Conservation (phyloP, 2,888 invertebrate genomes). For the Volucella inanis region DNA sequence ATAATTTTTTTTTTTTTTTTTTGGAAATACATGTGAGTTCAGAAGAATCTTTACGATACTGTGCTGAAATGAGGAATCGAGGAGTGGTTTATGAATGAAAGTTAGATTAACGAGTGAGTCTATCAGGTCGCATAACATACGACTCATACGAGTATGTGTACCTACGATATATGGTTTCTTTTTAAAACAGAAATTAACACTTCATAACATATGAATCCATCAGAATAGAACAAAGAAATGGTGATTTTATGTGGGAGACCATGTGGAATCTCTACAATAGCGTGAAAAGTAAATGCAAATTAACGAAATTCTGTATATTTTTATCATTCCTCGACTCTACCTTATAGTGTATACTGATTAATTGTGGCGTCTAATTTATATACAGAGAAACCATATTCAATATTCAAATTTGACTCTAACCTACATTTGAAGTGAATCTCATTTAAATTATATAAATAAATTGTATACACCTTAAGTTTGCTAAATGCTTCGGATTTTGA, state of each 20-base stretch:
- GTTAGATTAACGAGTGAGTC: slow-evolving; percentile 7
- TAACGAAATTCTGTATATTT: slow-evolving; percentile 5
- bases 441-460: too few relatives aligned
- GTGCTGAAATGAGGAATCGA: slow-evolving; percentile 43
- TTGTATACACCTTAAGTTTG: too few relatives aligned
- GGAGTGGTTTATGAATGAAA: slow-evolving; percentile 6
- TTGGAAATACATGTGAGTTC: too few relatives aligned
- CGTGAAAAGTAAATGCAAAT: slow-evolving; percentile 55
- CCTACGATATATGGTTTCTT: slow-evolving; percentile 1
- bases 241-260: slow-evolving; percentile 32
- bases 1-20: slow-evolving; percentile 3
- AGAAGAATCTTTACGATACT: background rate
- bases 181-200: slow-evolving; percentile 23
- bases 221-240: slow-evolving; percentile 42
- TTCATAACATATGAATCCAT: slow-evolving; percentile 22
- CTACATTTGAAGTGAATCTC: too few relatives aligned
- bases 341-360: too few relatives aligned
- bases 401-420: too few relatives aligned
- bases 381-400: too few relatives aligned
- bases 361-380: too few relatives aligned
- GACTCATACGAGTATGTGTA: background rate
- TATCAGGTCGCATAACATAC: slow-evolving; percentile 34
- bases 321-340: background rate
- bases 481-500: too few relatives aligned
- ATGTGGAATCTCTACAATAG: slow-evolving; percentile 14